phyloP scores from a whole-genome alignment of 1,140 invertebrate genomes.

The Pomacea maculata region DNA sequence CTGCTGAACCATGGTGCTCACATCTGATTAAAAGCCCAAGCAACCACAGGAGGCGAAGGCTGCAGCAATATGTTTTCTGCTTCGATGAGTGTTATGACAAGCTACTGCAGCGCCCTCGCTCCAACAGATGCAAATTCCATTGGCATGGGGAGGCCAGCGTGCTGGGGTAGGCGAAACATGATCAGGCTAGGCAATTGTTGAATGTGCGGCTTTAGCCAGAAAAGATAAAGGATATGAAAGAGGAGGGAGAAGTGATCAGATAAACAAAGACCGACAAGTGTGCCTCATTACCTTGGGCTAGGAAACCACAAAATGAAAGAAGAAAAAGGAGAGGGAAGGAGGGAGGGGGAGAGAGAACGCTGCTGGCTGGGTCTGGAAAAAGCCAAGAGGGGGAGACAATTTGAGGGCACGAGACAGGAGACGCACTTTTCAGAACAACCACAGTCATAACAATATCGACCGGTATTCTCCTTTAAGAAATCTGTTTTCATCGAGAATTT shows the following conservation, averaged over 20 bases:
- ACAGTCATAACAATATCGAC: background rate
- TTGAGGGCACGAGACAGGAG: background rate
- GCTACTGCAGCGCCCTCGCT: background rate
- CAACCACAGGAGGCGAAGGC: background rate
- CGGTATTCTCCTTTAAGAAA: too few relatives aligned
- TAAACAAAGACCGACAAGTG: constrained; percentile 13
- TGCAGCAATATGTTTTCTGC: constrained; percentile 19
- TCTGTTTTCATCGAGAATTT: too few relatives aligned
- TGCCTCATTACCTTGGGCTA: constrained; percentile 11
- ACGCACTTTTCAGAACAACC: background rate
- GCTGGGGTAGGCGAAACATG: constrained; percentile 2
- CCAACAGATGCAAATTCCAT: constrained; percentile 18
- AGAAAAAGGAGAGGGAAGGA: background rate
- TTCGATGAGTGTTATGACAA: constrained; percentile 13
- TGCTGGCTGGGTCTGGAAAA: too few relatives aligned
- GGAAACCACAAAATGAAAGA: constrained; percentile 3
- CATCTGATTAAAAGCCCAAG: background rate
- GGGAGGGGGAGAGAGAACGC: background rate
- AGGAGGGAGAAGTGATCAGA: constrained; percentile 11
- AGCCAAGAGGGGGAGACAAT: too few relatives aligned
- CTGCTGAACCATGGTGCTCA: constrained; percentile 11
- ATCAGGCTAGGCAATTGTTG: constrained; percentile 17
- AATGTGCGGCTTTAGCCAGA: background rate
- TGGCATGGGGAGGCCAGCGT: background rate
- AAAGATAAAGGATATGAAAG: background rate